A percentile compares a stretch with the other conserved stretches of the same genome.
Conservation (phyloP, 2,888 invertebrate genomes). For the Hipparchia semele region DNA sequence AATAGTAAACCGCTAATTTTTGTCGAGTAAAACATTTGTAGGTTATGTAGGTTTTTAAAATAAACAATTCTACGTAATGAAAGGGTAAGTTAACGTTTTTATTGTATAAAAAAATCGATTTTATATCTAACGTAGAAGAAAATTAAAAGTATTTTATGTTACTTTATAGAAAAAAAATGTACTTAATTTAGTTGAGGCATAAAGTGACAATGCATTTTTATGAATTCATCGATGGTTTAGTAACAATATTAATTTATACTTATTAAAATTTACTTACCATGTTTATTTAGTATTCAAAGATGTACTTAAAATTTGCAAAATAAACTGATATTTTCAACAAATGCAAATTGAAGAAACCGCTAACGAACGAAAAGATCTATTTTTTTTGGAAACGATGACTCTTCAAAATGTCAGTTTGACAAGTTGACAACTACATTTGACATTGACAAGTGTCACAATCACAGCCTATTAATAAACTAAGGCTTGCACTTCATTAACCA, state of each 20-base stretch:
- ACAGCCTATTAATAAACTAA: background rate
- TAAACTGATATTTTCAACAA: conserved; percentile 13
- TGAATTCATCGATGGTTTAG: too few species aligned
- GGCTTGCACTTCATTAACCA: background rate
- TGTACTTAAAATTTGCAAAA: background rate
- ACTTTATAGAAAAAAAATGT: background rate
- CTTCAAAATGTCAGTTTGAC: conserved; percentile 16
- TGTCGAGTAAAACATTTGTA: background rate
- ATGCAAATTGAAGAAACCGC: background rate
- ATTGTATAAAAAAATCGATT: background rate
- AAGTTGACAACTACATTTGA: background rate
- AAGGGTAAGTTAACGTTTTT: background rate
- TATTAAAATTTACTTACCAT: conserved; percentile 19
- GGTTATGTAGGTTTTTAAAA: background rate
- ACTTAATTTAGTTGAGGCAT: background rate
- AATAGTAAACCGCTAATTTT: background rate
- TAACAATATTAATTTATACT: background rate
- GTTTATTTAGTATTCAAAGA: background rate
- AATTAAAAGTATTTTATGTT: background rate
- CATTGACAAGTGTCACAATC: background rate
- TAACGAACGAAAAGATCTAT: background rate
- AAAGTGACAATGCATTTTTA: conserved; percentile 20
- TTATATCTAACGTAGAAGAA: background rate
- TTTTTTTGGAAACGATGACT: conserved; percentile 11
- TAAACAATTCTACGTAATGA: background rate